Conservation (phyloP, 2,113 vertebrate genomes). For the Myanophis thanlyinensis region DNA sequence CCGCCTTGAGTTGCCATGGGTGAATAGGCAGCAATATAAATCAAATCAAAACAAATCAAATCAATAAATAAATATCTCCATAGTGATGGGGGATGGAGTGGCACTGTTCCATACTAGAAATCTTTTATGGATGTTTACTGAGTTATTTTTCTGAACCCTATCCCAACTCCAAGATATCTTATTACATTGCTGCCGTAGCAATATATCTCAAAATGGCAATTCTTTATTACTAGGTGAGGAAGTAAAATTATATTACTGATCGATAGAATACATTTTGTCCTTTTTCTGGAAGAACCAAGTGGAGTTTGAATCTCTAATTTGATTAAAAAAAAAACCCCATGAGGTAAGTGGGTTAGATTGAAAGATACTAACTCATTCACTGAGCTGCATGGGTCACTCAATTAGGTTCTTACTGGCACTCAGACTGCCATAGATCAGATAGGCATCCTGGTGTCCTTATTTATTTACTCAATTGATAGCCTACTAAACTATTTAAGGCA, state of each 20-base stretch:
- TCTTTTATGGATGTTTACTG: neutral
- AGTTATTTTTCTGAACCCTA: neutral
- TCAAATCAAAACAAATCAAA: too few relatives aligned
- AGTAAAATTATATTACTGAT: neutral
- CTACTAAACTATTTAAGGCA: neutral
- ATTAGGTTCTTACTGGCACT: neutral
- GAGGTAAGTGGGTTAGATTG: neutral
- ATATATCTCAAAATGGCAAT: neutral
- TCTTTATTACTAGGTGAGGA: neutral
- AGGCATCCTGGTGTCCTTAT: neutral
- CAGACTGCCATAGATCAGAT: neutral
- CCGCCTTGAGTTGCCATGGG: too few relatives aligned
- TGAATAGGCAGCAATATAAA: too few relatives aligned
- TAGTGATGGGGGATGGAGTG: neutral
- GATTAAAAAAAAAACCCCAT: too few relatives aligned
- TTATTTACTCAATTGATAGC: neutral
- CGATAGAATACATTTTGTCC: neutral
- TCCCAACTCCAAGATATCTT: neutral
- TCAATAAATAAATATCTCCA: neutral
- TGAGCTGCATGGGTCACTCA: neutral
- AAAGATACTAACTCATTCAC: neutral
- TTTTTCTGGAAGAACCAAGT: neutral
- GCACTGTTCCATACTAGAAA: neutral
- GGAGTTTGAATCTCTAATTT: neutral
- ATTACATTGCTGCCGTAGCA: neutral